Evolutionary conservation across 2,888 invertebrate species (phyloP), one percentile per base, ranked within the genome.

Genomic region (Phorcus lineatus): DNA sequence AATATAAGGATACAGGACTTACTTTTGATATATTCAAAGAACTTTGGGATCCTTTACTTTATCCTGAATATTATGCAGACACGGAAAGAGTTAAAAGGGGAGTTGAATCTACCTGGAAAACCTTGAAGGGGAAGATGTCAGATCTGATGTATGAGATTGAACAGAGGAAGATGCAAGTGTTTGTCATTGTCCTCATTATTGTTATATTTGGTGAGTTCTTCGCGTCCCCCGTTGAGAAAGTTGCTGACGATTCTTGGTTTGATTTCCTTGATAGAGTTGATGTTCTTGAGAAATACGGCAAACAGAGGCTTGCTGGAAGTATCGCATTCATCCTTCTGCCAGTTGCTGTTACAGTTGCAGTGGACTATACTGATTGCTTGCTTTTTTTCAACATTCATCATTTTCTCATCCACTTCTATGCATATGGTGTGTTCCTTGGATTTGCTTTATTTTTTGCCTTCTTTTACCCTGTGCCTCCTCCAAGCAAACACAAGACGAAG

Each of bases 161-260:
- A 74, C 82, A 85, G 47, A 86, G 88, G 54, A 81, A 86, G 19
- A 62, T 85, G 2, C 79, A 88, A 16, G 84, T 89, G 54, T 92
- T 91, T 78, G 82, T 89, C 7, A 85, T 90, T 55, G 83, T 91
- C 1, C 77, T 91, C 24, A 82, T 88, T 4, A 83, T 91, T n/a
- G 66, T 91, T 9, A 83, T 91, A 62, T 81, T 90, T 16, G 91
- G 91, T 4, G 91, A 91, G 80, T 81, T 90, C 22, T 86, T 91
- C n/a, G 82, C 85, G 53, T 87, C 88, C 17, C 89, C 91, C 4
- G 86, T 90, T 22, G 91, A 91, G 78, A 90, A 90, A 81, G 82
- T 92, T 53, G 91, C 91, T 2, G 92, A 92, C 86, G 90, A 92
- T 83, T 85, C 88, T 7, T 92, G 92, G 92, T 92, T 90, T 85